A percentile compares a stretch with the other conserved stretches of the same genome.
phyloP scores from a whole-genome alignment of 2,797 vertebrate species.

The Bryconaethiops microstoma region DNA sequence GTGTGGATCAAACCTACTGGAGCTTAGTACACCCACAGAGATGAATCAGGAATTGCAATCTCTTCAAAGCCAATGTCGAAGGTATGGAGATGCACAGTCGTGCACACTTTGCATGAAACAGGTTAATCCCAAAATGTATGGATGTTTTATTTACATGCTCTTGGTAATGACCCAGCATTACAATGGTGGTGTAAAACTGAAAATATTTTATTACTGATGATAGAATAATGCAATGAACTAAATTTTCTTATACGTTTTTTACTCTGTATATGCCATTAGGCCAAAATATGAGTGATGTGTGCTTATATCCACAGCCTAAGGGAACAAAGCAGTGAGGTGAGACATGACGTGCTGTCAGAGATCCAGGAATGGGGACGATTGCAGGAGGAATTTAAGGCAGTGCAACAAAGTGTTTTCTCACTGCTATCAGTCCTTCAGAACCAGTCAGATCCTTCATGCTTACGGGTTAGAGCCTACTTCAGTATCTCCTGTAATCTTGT shows the following conservation, averaged over 20 bases:
- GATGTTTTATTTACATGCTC: background rate
- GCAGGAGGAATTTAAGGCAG: constrained; percentile 70
- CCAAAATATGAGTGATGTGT: background rate
- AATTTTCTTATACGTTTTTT: background rate
- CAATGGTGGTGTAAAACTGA: background rate
- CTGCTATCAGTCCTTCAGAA: constrained; percentile 40
- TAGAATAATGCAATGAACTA: too few species aligned
- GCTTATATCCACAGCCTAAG: constrained; percentile 48
- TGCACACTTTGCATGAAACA: background rate
- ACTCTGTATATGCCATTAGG: background rate
- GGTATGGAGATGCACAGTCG: constrained; percentile 72
- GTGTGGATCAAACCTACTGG: constrained; percentile 68
- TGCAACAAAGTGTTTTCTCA: constrained; percentile 67
- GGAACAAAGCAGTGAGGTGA: constrained; percentile 72
- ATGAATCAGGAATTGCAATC: constrained; percentile 75
- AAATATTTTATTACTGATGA: background rate
- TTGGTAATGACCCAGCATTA: background rate
- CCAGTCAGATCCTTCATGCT: constrained; percentile 59
- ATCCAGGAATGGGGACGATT: constrained; percentile 72
- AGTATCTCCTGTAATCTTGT: background rate
- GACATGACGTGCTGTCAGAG: constrained; percentile 70
- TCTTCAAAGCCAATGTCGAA: constrained; percentile 80
- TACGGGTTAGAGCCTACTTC: constrained; percentile 73
- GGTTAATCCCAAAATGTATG: background rate
- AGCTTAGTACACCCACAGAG: constrained; percentile 62